phyloP scores from a whole-genome alignment of 2,113 vertebrate species.

The Poeciliopsis prolifica region DNA sequence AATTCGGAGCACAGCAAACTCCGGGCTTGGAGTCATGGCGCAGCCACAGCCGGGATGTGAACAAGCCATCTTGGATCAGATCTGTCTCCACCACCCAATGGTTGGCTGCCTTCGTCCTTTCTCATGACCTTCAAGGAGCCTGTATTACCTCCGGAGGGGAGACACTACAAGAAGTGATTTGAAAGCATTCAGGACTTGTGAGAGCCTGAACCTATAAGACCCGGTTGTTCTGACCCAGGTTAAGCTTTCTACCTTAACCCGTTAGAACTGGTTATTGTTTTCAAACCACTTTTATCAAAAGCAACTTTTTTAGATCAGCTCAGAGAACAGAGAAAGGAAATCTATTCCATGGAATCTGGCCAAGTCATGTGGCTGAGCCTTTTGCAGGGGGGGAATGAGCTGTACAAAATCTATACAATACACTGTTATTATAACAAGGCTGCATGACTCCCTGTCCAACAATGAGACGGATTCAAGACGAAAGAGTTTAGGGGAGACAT shows the following conservation, averaged over 20 bases:
- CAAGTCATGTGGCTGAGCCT: constrained; percentile 67
- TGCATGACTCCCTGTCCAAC: constrained; percentile 54
- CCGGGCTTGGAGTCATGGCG: background rate
- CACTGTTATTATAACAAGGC: constrained; percentile 52
- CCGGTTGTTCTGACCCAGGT: constrained; percentile 14
- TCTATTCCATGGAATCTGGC: constrained; percentile 40
- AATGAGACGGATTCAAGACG: constrained; percentile 64
- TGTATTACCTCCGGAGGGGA: constrained; percentile 35
- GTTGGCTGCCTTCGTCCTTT: constrained; percentile 47
- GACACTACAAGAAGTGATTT: constrained; percentile 28
- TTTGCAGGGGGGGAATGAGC: constrained; percentile 61
- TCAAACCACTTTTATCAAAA: constrained; percentile 59
- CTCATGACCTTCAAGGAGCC: constrained; percentile 60
- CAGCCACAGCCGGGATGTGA: constrained; percentile 16
- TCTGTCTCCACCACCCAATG: constrained; percentile 40
- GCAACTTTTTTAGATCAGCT: constrained; percentile 38
- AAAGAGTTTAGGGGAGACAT: constrained; percentile 56
- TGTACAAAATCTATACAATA: constrained; percentile 66
- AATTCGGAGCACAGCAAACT: constrained; percentile 22
- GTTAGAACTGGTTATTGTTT: constrained; percentile 30
- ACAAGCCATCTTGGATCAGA: constrained; percentile 36
- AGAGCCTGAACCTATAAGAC: constrained; percentile 44
- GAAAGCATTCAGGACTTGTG: constrained; percentile 17
- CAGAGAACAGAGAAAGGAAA: constrained; percentile 45
- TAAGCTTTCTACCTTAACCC: constrained; percentile 29